Conservation (phyloP, 2,797 vertebrate genomes). For the Rhinogobio ventralis region DNA sequence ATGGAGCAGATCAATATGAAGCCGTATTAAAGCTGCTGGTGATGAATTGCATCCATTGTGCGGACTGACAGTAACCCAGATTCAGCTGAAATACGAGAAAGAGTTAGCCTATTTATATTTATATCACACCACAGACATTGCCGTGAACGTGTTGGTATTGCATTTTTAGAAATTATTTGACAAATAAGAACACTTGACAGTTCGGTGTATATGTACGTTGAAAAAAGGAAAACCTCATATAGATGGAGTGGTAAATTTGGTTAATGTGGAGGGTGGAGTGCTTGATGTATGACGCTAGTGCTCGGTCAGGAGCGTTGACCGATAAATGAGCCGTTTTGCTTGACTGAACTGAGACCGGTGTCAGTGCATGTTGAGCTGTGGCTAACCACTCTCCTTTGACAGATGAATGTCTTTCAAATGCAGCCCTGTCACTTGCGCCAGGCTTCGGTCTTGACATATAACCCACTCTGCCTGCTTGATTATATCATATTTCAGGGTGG, state of each 20-base stretch:
- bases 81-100: constrained; percentile 45
- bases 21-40: constrained; percentile 44
- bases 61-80: constrained; percentile 52
- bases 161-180: constrained; percentile 33
- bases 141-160: not conserved
- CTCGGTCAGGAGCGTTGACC: constrained; percentile 35
- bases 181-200: constrained; percentile 6
- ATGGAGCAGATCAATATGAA: constrained; percentile 56
- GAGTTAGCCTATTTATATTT: constrained; percentile 30
- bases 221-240: not conserved
- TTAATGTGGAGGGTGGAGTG: constrained; percentile 20
- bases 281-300: constrained; percentile 38
- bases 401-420: constrained; percentile 45
- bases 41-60: constrained; percentile 48
- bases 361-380: constrained; percentile 74
- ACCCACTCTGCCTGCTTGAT: constrained; percentile 36
- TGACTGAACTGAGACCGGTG: constrained; percentile 72
- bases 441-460: constrained; percentile 25
- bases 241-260: constrained; percentile 28
- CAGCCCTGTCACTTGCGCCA: constrained; percentile 8
- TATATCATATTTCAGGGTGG: constrained; percentile 41
- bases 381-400: constrained; percentile 57
- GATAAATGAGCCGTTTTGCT: constrained; percentile 73
- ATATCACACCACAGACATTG: constrained; percentile 13
- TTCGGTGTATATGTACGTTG: not conserved